A percentile compares a stretch with the other conserved stretches of the same genome.
Conservation (phyloP, 2,888 invertebrate genomes). For the Callyntrura sp. region DNA sequence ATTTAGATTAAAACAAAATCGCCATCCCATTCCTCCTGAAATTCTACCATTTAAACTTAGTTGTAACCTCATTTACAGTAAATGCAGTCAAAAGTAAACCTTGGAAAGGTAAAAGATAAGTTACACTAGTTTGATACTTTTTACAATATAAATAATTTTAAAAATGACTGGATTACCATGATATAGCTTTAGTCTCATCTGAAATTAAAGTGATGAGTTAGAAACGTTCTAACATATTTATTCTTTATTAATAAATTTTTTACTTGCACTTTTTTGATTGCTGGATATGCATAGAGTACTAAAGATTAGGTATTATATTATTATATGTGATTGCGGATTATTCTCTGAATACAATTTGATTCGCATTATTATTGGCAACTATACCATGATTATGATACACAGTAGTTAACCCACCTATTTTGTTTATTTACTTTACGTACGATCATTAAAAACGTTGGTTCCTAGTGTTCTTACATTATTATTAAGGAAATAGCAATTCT, state of each 20-base stretch:
- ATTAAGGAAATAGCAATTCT: constrained; percentile 55
- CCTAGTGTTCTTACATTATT: constrained; percentile 33
- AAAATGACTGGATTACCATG: constrained; percentile 59
- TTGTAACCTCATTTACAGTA: neutral
- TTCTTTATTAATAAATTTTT: constrained; percentile 10
- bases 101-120: constrained; percentile 18
- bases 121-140: constrained; percentile 37
- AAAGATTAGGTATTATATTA: constrained; percentile 29
- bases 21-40: neutral
- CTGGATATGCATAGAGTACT: constrained; percentile 76
- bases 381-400: constrained; percentile 28
- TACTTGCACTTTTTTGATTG: constrained; percentile 77
- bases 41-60: too few species aligned
- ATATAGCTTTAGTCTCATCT: constrained; percentile 61
- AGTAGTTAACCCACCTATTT: neutral
- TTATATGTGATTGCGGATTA: constrained; percentile 71
- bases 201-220: constrained; percentile 20
- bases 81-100: constrained; percentile 59
- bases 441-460: constrained; percentile 64
- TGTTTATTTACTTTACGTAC: constrained; percentile 21
- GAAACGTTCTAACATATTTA: neutral
- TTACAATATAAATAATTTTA: constrained; percentile 55
- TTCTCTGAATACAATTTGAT: constrained; percentile 73
- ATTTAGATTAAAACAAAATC: neutral
- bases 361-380: constrained; percentile 73